These are phyloP conservation scores for Luffia ferchaultella DNA, from an alignment of 2,888 invertebrate species.

Conservation along the genomic window DNA sequence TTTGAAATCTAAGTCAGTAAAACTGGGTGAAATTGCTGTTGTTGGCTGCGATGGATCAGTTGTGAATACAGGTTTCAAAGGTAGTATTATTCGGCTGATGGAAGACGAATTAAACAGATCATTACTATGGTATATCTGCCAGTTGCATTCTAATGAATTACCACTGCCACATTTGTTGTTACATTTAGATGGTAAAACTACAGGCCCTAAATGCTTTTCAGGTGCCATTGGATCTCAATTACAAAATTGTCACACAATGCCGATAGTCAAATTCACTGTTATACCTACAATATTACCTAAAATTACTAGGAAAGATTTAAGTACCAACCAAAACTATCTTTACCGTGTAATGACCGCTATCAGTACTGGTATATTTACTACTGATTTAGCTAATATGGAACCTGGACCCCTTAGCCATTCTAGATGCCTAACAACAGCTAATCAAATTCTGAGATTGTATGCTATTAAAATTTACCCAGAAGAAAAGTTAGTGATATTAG, in stretches of 20 bases:
- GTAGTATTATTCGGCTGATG: slow-evolving; percentile 14
- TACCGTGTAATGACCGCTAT: slow-evolving; percentile 10
- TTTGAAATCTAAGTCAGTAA: background rate
- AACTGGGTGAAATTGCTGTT: slow-evolving; percentile 3
- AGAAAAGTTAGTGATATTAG: slow-evolving; percentile 8
- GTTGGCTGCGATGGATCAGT: slow-evolving; percentile 19
- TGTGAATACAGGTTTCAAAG: slow-evolving; percentile 14
- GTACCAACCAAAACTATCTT: slow-evolving; percentile 12
- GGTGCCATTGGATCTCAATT: slow-evolving; percentile 13
- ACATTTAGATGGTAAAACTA: slow-evolving; percentile 15
- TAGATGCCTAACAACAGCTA: slow-evolving; percentile 12
- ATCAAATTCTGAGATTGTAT: slow-evolving; percentile 9
- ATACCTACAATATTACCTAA: slow-evolving; percentile 1
- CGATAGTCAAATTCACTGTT: background rate
- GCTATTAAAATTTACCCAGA: slow-evolving; percentile 3
- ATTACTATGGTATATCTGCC: slow-evolving; percentile 12
- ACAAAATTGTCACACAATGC: slow-evolving; percentile 13
- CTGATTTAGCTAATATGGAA: slow-evolving; percentile 10
- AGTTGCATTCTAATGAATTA: slow-evolving; percentile 16
- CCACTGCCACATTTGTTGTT: slow-evolving; percentile 17
- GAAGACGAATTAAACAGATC: slow-evolving; percentile 15
- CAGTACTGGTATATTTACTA: slow-evolving; percentile 10
- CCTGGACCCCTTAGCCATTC: slow-evolving; percentile 11
- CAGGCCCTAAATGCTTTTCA: slow-evolving; percentile 10
- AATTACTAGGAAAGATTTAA: slow-evolving; percentile 6